phyloP scores from a whole-genome alignment of 2,888 invertebrate genomes.

The Tenthredo amoena region DNA sequence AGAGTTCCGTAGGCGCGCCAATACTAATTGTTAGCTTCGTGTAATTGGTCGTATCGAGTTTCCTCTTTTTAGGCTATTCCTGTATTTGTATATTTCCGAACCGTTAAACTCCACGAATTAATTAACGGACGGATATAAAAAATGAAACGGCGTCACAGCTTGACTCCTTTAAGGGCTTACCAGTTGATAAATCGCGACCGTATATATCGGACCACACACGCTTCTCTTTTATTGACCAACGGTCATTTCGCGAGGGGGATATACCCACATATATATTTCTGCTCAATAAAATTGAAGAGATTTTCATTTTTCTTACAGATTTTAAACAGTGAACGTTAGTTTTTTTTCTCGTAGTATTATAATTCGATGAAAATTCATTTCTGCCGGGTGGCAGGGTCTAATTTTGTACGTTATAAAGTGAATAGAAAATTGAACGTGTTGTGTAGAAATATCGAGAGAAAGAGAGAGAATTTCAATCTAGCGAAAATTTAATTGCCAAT shows the following conservation, averaged over 20 bases:
- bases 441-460: constrained; percentile 15
- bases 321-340: neutral
- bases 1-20: neutral
- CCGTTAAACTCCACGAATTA: neutral
- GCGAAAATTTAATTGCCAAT: constrained; percentile 40
- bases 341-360: neutral
- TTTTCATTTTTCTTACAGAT: neutral
- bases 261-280: neutral
- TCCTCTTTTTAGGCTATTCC: constrained; percentile 9
- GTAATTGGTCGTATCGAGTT: constrained; percentile 14
- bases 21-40: constrained; percentile 11
- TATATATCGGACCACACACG: neutral
- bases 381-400: neutral
- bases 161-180: constrained; percentile 5
- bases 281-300: neutral
- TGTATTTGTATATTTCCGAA: constrained; percentile 30
- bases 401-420: neutral
- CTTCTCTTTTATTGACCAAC: constrained; percentile 7
- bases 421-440: neutral
- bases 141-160: constrained; percentile 15
- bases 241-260: neutral
- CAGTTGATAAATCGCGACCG: constrained; percentile 21
- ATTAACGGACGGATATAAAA: neutral
- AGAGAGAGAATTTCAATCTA: constrained; percentile 43
- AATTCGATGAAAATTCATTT: neutral